These are phyloP conservation scores for Mesocentrotus franciscanus DNA, from an alignment of 53 echinoderm and acorn worm genomes.

Conservation along the genomic window DNA sequence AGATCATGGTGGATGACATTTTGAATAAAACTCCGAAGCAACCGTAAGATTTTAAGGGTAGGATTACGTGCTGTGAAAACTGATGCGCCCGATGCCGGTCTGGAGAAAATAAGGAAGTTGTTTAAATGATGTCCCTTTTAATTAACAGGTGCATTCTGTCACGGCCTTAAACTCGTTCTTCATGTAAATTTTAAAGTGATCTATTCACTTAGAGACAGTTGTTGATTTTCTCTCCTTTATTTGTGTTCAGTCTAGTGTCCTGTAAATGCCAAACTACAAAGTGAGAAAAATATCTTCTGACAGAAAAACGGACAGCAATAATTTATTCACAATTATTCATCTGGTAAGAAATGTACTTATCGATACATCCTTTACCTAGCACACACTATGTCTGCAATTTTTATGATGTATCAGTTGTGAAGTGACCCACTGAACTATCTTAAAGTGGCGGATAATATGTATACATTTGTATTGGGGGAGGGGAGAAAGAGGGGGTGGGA, in stretches of 20 bases:
- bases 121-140: slow-evolving; percentile 52
- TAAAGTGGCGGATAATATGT: too few species aligned
- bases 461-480: too few species aligned
- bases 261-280: neutral
- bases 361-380: neutral
- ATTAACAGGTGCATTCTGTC: slow-evolving; percentile 42
- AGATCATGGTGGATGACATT: slow-evolving; percentile 51
- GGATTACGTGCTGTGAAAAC: slow-evolving; percentile 45
- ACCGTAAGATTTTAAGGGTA: slow-evolving; percentile 54
- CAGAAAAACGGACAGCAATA: neutral
- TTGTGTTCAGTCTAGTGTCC: neutral
- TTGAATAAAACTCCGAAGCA: slow-evolving; percentile 45
- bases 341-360: neutral
- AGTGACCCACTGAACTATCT: too few species aligned
- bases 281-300: neutral
- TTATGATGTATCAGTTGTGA: too few species aligned
- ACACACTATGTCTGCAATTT: neutral
- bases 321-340: neutral
- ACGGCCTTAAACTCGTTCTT: slow-evolving; percentile 26
- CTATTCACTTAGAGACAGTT: neutral
- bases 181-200: slow-evolving; percentile 28
- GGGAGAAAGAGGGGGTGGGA: too few species aligned
- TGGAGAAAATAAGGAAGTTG: slow-evolving; percentile 35
- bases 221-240: slow-evolving; percentile 24
- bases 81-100: neutral